Percentiles rank a stretch among this genome's conserved stretches.
phyloP scores from a whole-genome alignment of 2,888 invertebrate species.

The Leptarthrus brevirostris region DNA sequence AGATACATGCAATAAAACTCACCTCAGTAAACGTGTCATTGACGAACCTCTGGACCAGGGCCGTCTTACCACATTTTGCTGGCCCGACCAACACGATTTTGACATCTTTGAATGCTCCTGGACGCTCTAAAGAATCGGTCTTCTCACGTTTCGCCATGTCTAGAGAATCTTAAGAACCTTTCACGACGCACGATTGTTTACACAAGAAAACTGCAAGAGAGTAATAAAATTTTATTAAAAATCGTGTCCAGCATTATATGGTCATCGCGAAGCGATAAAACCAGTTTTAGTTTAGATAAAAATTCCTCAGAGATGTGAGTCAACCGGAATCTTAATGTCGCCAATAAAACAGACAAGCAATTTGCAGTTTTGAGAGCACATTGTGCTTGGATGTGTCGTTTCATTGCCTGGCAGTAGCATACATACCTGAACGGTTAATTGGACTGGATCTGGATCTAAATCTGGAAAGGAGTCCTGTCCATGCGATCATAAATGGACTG shows the following conservation, averaged over 20 bases:
- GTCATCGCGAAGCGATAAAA: slow-evolving; percentile 13
- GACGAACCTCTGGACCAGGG: slow-evolving; percentile 74
- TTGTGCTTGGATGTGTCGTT: neutral
- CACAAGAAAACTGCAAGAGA: slow-evolving; percentile 3
- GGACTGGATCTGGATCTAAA: neutral
- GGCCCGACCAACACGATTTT: slow-evolving; percentile 77
- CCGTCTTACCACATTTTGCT: slow-evolving; percentile 75
- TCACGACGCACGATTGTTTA: slow-evolving; percentile 8
- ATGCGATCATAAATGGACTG: slow-evolving; percentile 1
- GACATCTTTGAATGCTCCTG: slow-evolving; percentile 62
- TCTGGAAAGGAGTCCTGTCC: neutral
- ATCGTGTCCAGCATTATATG: slow-evolving; percentile 3
- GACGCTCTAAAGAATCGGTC: slow-evolving; percentile 56
- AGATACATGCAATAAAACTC: slow-evolving; percentile 57
- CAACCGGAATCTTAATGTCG: slow-evolving; percentile 33
- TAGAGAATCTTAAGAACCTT: slow-evolving; percentile 2
- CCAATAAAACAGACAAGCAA: slow-evolving; percentile 36
- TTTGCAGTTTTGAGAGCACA: slow-evolving; percentile 25
- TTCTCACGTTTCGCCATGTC: slow-evolving; percentile 53
- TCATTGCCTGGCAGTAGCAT: neutral
- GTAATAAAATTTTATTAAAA: slow-evolving; percentile 1
- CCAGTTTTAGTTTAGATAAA: slow-evolving; percentile 22
- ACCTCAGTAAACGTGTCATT: slow-evolving; percentile 73
- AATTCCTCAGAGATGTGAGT: slow-evolving; percentile 28
- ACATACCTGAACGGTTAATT: slow-evolving; percentile 26